Evolutionary conservation across 2,797 vertebrate species (phyloP), one percentile per base, ranked within the genome.

Genomic region (Erpetoichthys calabaricus): DNA sequence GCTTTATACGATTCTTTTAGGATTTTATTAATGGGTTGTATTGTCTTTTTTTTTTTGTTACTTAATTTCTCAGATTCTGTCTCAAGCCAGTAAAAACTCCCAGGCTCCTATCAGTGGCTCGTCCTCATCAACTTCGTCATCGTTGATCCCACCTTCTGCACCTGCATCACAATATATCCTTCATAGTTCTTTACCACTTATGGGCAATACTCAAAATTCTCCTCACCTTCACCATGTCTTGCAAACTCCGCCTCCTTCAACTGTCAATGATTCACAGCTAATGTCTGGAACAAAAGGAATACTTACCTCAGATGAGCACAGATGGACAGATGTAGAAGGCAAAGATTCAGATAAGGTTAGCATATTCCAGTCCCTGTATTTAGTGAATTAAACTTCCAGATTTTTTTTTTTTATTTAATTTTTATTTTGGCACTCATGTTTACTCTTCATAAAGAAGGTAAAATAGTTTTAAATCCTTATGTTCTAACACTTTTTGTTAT

Each of bases 301-400:
- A 5, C 8, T 25, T 10, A 68, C 68, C 58, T 71, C 69, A 5
- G 70, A 71, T 42, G 82, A 84, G 10, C 54, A 62, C 3, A 74
- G 73, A 8, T 86, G 82, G 85, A n/a, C n/a, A n/a, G 85, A 86
- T 59, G 78, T 43, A 25, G 86, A 85, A 52, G 81, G 71, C 63
- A 88, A 85, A 81, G 86, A 88, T 67, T 82, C 86, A 7, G 86
- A 88, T 49, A 88, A 87, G 81, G 86, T 87, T 71, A 57, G n/a
- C n/a, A n/a, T n/a, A n/a, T n/a, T n/a, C n/a, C n/a, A n/a, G n/a
- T n/a, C n/a, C n/a, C n/a, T n/a, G n/a, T n/a, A n/a, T n/a, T n/a
- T n/a, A n/a, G n/a, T n/a, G n/a, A n/a, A n/a, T n/a, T n/a, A n/a
- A n/a, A n/a, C n/a, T n/a, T n/a, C n/a, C n/a, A n/a, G n/a, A n/a